A percentile compares a stretch with the other conserved stretches of the same genome.
phyloP scores from a whole-genome alignment of 2,888 invertebrate genomes.

The Agriopis leucophaearia region DNA sequence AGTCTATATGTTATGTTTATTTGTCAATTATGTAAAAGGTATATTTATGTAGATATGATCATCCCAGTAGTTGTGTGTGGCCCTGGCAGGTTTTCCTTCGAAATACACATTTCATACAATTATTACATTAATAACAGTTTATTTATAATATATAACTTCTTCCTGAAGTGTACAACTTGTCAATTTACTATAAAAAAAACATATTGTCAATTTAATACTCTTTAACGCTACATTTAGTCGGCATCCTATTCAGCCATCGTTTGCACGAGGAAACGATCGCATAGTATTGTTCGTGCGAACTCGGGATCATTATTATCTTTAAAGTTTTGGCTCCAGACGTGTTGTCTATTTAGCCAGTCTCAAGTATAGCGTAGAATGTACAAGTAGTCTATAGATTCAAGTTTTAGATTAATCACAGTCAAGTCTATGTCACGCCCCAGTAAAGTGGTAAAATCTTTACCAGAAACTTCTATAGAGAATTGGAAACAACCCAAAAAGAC shows the following conservation, averaged over 20 bases:
- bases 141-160: constrained; percentile 27
- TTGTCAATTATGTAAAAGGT: too few relatives aligned
- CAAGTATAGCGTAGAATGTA: too few relatives aligned
- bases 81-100: neutral
- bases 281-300: neutral
- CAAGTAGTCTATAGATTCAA: too few relatives aligned
- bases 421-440: too few relatives aligned
- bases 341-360: too few relatives aligned
- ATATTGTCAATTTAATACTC: constrained; percentile 56
- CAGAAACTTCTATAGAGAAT: too few relatives aligned
- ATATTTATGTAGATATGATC: neutral
- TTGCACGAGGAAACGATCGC: neutral
- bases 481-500: too few relatives aligned
- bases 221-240: constrained; percentile 33
- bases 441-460: too few relatives aligned
- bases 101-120: constrained; percentile 1
- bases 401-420: too few relatives aligned
- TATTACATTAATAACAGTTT: constrained; percentile 10
- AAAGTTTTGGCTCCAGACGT: too few relatives aligned
- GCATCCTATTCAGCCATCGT: neutral
- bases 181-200: constrained; percentile 25
- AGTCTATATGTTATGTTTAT: too few relatives aligned
- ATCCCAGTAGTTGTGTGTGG: neutral
- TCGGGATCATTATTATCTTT: too few relatives aligned
- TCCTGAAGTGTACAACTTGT: constrained; percentile 11